Percentiles rank a stretch among this genome's conserved stretches.
Conservation (phyloP, 1,140 invertebrate genomes). For the Brachystomella parvula region DNA sequence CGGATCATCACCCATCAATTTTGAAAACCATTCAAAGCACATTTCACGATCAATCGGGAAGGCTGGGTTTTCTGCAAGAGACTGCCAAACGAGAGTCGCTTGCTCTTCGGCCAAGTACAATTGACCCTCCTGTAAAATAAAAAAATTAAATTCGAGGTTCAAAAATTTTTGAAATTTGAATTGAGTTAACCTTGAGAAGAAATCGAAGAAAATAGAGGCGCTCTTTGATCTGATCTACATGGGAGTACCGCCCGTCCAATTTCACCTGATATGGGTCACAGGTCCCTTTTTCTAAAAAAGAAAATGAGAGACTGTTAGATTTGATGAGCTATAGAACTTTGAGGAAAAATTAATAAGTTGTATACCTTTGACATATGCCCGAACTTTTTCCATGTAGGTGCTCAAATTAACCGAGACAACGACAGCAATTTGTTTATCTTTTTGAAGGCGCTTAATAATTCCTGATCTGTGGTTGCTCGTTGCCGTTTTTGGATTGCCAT, state of each 20-base stretch:
- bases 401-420: constrained; percentile 88
- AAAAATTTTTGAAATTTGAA: not conserved
- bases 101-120: constrained; percentile 92
- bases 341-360: not conserved
- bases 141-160: constrained; percentile 37
- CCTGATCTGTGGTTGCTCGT: constrained; percentile 54
- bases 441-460: constrained; percentile 85
- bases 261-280: constrained; percentile 72
- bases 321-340: not conserved
- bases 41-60: constrained; percentile 86
- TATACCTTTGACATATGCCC: constrained; percentile 57
- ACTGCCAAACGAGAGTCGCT: constrained; percentile 95
- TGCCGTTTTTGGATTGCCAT: constrained; percentile 57
- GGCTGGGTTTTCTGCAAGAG: constrained; percentile 84
- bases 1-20: constrained; percentile 94
- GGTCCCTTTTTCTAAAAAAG: constrained; percentile 56
- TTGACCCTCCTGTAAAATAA: constrained; percentile 69
- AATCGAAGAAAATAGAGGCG: constrained; percentile 88
- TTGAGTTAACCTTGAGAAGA: constrained; percentile 58
- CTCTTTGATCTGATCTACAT: constrained; percentile 87
- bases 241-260: constrained; percentile 83
- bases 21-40: constrained; percentile 97
- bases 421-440: constrained; percentile 84
- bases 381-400: constrained; percentile 79
- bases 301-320: not conserved